These are phyloP conservation scores for Chironex yamaguchii DNA, from an alignment of 30 jellyfish, hydroid and myxozoan genomes.

Conservation along the genomic window DNA sequence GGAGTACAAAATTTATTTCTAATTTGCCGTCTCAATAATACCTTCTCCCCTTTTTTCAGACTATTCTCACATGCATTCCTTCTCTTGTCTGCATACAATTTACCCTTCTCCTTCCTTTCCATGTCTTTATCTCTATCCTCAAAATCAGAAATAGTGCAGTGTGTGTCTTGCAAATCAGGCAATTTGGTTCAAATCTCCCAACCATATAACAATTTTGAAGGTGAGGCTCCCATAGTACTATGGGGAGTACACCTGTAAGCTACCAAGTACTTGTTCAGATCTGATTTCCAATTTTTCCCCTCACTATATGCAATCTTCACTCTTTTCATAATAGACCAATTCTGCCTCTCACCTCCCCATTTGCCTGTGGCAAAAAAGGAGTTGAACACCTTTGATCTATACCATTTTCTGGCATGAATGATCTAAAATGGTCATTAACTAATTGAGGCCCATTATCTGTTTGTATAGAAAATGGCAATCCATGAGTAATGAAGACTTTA, in stretches of 20 bases:
- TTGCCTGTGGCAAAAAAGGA: slow-evolving; percentile 72
- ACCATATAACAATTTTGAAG: too few species aligned
- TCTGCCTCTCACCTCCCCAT: slow-evolving; percentile 60
- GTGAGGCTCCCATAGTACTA: slow-evolving; percentile 62
- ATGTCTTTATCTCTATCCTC: too few species aligned
- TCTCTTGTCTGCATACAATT: too few species aligned
- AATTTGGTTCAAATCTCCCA: too few species aligned
- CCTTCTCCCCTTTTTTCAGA: too few species aligned
- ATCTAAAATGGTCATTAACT: slow-evolving; percentile 37
- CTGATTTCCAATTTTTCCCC: slow-evolving; percentile 63
- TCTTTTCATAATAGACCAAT: slow-evolving; percentile 33
- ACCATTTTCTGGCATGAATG: slow-evolving; percentile 38
- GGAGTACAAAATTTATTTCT: too few species aligned
- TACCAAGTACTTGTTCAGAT: slow-evolving; percentile 40
- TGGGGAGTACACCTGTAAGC: slow-evolving; percentile 75
- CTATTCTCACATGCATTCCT: too few species aligned
- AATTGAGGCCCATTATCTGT: slow-evolving; percentile 73
- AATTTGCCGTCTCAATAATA: too few species aligned
- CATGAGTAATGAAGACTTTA: slow-evolving; percentile 37
- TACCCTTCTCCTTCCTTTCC: too few species aligned
- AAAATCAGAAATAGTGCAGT: too few species aligned
- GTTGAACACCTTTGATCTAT: slow-evolving; percentile 32
- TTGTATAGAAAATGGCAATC: slow-evolving; percentile 56
- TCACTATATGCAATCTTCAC: slow-evolving; percentile 46
- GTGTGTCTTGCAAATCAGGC: too few species aligned